Evolutionary conservation across 2,113 vertebrate genomes (phyloP), one percentile per base, ranked within the genome.

Genomic region (Dipodomys ordii): DNA sequence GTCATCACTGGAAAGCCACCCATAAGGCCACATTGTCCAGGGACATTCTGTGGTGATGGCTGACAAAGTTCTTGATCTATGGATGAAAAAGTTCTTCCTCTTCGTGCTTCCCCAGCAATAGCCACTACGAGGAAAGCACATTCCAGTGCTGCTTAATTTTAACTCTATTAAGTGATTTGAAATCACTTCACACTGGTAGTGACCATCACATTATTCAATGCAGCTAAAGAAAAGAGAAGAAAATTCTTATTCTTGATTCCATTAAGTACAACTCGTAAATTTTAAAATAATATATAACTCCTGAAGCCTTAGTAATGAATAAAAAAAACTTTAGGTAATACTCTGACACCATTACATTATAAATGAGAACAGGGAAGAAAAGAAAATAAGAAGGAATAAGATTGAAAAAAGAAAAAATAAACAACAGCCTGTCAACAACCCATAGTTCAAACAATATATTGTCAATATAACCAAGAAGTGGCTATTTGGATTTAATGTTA

Each of bases 401-500:
- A 68, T 27, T 53, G 30, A 30, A 13, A 88, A 74, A 90, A 78
- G 16, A 60, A 4, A 57, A 57, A 57, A 18, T 35, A 35, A 57
- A 7, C 12, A 57, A 49, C 8, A 49, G 12, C 49, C 12, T 53
- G 15, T 94, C 64, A 94, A 71, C 62, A 93, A 28, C 68, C 25
- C 20, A 57, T 94, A 81, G 64, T 79, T 96, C 88, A 92, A 94
- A 83, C 44, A 35, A 77, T 68, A 27, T 35, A 85, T 71, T 88
- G 72, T 81, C 95, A 88, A 35, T 77, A 91, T 93, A 94, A 71
- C 39, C 64, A 74, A 68, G 65, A 71, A 87, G 68, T 78, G 35
- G 73, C 83, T 95, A 20, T 89, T 88, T 88, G 77, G 46, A 32
- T 53, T 90, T 95, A 93, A 93, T 93, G 68, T 84, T 20, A 68